Conservation (phyloP, 2,888 invertebrate species). For the Minunthozetes semirufus region DNA sequence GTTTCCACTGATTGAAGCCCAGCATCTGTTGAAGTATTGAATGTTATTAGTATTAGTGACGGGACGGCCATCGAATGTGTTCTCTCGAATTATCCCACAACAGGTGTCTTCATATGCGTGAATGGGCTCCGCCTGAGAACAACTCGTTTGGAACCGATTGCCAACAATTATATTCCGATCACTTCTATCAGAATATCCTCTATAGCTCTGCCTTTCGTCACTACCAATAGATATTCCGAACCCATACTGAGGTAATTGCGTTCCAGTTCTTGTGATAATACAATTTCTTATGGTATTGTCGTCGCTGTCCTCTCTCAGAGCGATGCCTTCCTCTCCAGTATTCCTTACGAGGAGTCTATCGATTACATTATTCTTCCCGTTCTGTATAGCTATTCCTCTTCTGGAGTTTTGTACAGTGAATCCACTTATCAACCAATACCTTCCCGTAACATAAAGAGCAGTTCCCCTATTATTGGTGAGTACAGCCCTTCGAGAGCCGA, state of each 20-base stretch:
- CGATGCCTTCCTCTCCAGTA: neutral
- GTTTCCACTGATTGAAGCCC: slow-evolving; percentile 35
- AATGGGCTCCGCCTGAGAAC: neutral
- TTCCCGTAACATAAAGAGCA: neutral
- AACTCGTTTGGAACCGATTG: slow-evolving; percentile 14
- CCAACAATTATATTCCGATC: neutral
- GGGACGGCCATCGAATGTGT: neutral
- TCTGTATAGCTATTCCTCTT: slow-evolving; percentile 9
- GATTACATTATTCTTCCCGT: neutral
- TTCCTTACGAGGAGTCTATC: neutral
- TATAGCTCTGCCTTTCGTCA: neutral
- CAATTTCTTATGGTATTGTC: slow-evolving; percentile 13
- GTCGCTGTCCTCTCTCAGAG: neutral
- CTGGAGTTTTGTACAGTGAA: neutral
- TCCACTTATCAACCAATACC: slow-evolving; percentile 1
- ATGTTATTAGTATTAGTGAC: slow-evolving; percentile 18
- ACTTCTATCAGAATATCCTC: slow-evolving; percentile 12
- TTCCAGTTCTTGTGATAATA: neutral
- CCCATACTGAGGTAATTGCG: neutral
- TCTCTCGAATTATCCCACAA: slow-evolving; percentile 3
- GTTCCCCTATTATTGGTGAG: neutral
- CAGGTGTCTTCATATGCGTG: slow-evolving; percentile 13
- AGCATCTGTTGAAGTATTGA: slow-evolving; percentile 36
- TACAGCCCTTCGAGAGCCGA: neutral
- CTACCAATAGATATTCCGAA: neutral